Evolutionary conservation across 1,140 invertebrate species (phyloP).

Genomic region (Anastrepha obliqua): DNA sequence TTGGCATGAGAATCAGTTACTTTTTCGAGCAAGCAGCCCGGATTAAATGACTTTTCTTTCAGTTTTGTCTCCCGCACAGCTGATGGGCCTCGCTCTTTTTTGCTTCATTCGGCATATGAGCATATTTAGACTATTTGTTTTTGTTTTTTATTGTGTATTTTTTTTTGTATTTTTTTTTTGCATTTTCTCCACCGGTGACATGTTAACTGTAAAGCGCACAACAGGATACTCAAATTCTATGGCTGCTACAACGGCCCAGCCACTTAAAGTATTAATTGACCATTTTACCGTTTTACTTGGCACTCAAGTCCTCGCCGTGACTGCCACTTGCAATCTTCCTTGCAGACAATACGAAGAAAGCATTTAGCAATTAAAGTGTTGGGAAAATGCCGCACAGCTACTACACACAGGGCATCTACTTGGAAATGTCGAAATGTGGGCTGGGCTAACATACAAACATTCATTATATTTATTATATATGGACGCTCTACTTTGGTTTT

Average conservation of each 20-base stretch:
- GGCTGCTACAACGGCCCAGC: slow-evolving; percentile 24
- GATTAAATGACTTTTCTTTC: slow-evolving; percentile 11
- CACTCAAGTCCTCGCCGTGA: background rate
- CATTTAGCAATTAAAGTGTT: slow-evolving; percentile 18
- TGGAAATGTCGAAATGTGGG: slow-evolving; percentile 6
- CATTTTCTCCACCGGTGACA: background rate
- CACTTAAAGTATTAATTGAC: slow-evolving; percentile 53
- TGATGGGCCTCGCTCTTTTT: background rate
- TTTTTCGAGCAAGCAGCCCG: background rate
- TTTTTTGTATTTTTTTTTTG: background rate
- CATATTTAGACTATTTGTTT: background rate
- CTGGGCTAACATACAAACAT: no score
- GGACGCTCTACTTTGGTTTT: background rate
- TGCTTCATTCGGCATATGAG: background rate
- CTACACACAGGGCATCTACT: background rate
- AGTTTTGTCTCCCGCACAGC: slow-evolving; percentile 16
- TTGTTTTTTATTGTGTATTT: background rate
- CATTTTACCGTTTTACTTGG: slow-evolving; percentile 41
- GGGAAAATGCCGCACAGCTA: background rate
- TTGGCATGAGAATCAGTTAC: slow-evolving; percentile 41
- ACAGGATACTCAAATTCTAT: slow-evolving; percentile 43
- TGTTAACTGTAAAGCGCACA: slow-evolving; percentile 47
- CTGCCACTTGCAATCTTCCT: background rate
- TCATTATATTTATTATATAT: no score
- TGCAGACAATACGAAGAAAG: background rate